Evolutionary conservation across 2,888 invertebrate species (phyloP).

Genomic region (Diarsia rubi): DNA sequence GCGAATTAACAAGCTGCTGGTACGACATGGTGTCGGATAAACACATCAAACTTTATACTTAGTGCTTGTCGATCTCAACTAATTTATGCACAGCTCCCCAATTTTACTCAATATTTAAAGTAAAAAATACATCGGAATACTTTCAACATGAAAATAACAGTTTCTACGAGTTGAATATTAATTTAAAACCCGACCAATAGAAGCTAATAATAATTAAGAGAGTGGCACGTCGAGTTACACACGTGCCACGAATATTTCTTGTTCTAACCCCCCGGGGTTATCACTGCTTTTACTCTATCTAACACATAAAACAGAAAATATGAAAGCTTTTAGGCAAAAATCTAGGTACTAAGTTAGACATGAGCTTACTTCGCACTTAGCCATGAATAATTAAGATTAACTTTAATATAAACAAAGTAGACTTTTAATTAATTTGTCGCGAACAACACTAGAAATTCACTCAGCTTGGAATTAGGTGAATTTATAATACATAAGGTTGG

Average conservation of each 20-base stretch:
- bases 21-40: constrained; percentile 25
- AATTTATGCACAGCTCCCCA: neutral
- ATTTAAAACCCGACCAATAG: constrained; percentile 1
- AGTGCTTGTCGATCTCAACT: neutral
- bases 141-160: neutral
- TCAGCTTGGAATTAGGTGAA: constrained; percentile 68
- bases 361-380: constrained; percentile 65
- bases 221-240: constrained; percentile 14
- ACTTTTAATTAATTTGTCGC: constrained; percentile 65
- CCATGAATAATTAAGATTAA: constrained; percentile 64
- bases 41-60: constrained; percentile 9
- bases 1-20: constrained; percentile 23
- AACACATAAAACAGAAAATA: constrained; percentile 51
- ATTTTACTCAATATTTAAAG: neutral
- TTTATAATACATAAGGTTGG: constrained; percentile 65
- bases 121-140: too few species aligned
- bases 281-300: constrained; percentile 41
- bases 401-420: constrained; percentile 64
- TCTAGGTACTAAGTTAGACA: constrained; percentile 49
- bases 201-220: constrained; percentile 23
- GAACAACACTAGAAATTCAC: constrained; percentile 68
- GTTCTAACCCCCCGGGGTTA: constrained; percentile 32
- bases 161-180: neutral
- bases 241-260: constrained; percentile 19
- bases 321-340: constrained; percentile 59